Percentiles rank a stretch among this genome's conserved stretches.
These are phyloP conservation scores for Erebia ligea DNA, from an alignment of 2,888 invertebrate species.

Conservation along the genomic window DNA sequence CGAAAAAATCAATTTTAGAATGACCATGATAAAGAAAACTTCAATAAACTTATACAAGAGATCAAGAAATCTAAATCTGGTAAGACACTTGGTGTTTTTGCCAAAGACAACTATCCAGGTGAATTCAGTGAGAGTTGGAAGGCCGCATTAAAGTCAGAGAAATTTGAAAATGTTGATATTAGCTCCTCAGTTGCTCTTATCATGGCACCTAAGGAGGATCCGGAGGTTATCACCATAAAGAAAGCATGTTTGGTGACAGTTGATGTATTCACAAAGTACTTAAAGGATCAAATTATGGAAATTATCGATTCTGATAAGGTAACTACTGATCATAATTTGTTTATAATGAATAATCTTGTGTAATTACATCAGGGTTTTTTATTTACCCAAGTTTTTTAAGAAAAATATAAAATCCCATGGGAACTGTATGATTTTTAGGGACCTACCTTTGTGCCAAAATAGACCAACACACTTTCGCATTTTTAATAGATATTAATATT, in stretches of 20 bases:
- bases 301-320: constrained; percentile 98
- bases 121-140: constrained; percentile 97
- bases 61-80: constrained; percentile 95
- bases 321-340: constrained; percentile 39
- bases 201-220: constrained; percentile 97
- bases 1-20: constrained; percentile 70
- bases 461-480: too few relatives aligned
- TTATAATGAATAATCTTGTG: background rate
- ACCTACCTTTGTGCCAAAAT: too few relatives aligned
- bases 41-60: constrained; percentile 89
- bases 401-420: too few relatives aligned
- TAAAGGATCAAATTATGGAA: constrained; percentile 99
- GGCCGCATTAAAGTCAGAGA: constrained; percentile 87
- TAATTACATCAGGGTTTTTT: too few relatives aligned
- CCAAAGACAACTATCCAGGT: constrained; percentile 96
- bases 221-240: constrained; percentile 94
- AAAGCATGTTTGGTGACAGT: constrained; percentile 96
- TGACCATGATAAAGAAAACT: constrained; percentile 96
- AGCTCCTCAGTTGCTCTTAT: constrained; percentile 92
- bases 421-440: too few relatives aligned
- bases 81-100: constrained; percentile 93
- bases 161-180: constrained; percentile 94
- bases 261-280: constrained; percentile 97
- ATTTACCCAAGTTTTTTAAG: too few relatives aligned
- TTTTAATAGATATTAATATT: too few relatives aligned